Conservation (phyloP, 2,113 vertebrate species). For the Oenanthe melanoleuca region DNA sequence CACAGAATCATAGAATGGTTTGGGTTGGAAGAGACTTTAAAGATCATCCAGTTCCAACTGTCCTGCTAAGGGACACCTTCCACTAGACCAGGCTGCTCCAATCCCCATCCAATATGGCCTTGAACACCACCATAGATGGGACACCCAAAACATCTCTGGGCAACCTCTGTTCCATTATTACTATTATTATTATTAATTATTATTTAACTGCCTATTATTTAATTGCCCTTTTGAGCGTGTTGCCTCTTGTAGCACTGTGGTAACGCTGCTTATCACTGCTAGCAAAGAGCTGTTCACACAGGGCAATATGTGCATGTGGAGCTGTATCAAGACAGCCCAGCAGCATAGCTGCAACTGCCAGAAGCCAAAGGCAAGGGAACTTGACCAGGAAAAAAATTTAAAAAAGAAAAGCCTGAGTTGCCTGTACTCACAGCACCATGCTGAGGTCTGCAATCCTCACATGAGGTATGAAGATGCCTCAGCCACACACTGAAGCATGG, state of each 20-base stretch:
- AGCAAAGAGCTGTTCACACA: background rate
- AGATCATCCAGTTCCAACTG: background rate
- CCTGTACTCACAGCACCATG: background rate
- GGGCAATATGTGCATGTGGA: background rate
- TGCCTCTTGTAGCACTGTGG: background rate
- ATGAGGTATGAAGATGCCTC: background rate
- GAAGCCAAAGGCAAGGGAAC: background rate
- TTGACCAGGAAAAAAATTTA: background rate
- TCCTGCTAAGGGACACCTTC: too few relatives aligned
- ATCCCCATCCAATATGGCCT: background rate
- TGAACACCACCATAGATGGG: background rate
- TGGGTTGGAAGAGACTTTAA: background rate
- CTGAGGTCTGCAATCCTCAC: background rate
- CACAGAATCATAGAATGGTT: background rate
- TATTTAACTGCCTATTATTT: background rate
- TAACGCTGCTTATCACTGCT: background rate
- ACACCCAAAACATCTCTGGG: background rate
- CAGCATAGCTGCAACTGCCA: rapidly evolving
- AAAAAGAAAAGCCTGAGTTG: background rate
- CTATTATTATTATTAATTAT: background rate
- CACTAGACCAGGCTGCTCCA: background rate
- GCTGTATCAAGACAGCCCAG: background rate
- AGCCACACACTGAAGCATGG: background rate
- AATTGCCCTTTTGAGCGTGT: background rate
- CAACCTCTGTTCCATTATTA: background rate